Percentiles rank a stretch among this genome's conserved stretches.
phyloP scores from a whole-genome alignment of 2,797 vertebrate species.

The Chloroceryle inda region DNA sequence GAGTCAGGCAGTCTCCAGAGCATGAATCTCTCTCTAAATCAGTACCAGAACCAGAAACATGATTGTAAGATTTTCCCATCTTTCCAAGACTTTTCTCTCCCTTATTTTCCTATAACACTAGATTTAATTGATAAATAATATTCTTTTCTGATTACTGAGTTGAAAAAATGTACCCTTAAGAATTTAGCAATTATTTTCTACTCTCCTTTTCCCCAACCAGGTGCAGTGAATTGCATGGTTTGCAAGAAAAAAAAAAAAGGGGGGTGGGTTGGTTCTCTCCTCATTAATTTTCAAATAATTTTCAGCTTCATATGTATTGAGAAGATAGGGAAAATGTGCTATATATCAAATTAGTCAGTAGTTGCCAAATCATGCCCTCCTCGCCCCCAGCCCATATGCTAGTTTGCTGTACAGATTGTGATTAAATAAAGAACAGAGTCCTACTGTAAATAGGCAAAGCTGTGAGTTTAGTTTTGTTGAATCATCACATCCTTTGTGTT shows the following conservation, averaged over 20 bases:
- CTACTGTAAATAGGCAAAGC: background rate
- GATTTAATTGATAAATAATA: background rate
- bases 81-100: background rate
- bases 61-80: background rate
- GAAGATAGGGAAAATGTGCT: constrained; percentile 23
- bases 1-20: background rate
- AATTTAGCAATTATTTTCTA: background rate
- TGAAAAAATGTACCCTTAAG: constrained; percentile 47
- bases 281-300: constrained; percentile 49
- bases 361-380: background rate
- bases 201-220: background rate
- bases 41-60: background rate
- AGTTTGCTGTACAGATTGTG: constrained; percentile 23
- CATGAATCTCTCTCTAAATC: background rate
- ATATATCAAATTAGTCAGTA: constrained; percentile 48
- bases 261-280: background rate
- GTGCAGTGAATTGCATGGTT: background rate
- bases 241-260: background rate
- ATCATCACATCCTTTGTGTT: constrained; percentile 12
- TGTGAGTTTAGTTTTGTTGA: background rate
- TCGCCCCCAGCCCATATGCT: constrained; percentile 27
- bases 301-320: background rate
- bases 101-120: background rate
- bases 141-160: background rate
- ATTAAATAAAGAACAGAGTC: constrained; percentile 21